A percentile compares a stretch with the other conserved stretches of the same genome.
phyloP scores from a whole-genome alignment of 2,888 invertebrate species.

The Autographa pulchrina region DNA sequence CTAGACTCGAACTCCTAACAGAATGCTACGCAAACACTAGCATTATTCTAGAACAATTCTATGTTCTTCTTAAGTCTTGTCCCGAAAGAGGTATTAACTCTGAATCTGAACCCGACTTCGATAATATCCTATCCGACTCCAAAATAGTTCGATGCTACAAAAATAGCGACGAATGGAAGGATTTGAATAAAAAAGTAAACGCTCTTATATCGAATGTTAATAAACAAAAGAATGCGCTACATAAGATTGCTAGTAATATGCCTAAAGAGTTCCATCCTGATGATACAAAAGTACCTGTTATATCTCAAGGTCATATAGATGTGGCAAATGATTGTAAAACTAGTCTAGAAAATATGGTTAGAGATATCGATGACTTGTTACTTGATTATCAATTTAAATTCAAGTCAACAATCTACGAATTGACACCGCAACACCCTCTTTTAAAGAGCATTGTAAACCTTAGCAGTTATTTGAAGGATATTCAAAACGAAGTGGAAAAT shows the following conservation, averaged over 20 bases:
- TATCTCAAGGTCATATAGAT: slow-evolving; percentile 81
- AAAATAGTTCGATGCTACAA: slow-evolving; percentile 79
- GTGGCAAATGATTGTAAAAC: slow-evolving; percentile 71
- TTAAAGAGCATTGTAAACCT: slow-evolving; percentile 73
- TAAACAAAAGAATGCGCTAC: slow-evolving; percentile 79
- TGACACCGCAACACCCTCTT: slow-evolving; percentile 74
- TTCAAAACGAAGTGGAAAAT: slow-evolving; percentile 64
- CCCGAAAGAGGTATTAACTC: slow-evolving; percentile 72
- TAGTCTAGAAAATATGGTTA: slow-evolving; percentile 70
- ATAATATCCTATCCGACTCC: slow-evolving; percentile 76
- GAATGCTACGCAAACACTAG: slow-evolving; percentile 86
- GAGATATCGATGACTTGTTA: slow-evolving; percentile 70
- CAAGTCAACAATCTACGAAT: slow-evolving; percentile 63
- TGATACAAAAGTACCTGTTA: slow-evolving; percentile 55
- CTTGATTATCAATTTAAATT: slow-evolving; percentile 74
- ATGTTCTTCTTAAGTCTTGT: slow-evolving; percentile 90
- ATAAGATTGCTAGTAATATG: slow-evolving; percentile 71
- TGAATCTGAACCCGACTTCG: slow-evolving; percentile 77
- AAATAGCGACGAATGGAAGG: slow-evolving; percentile 80
- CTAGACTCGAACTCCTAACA: slow-evolving; percentile 79
- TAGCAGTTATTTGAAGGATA: slow-evolving; percentile 70
- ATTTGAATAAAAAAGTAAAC: slow-evolving; percentile 74
- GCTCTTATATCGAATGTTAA: slow-evolving; percentile 71
- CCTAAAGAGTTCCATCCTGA: slow-evolving; percentile 74
- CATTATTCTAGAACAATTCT: slow-evolving; percentile 91